Conservation (phyloP, 2,888 invertebrate species). For the Nudaria mundana region DNA sequence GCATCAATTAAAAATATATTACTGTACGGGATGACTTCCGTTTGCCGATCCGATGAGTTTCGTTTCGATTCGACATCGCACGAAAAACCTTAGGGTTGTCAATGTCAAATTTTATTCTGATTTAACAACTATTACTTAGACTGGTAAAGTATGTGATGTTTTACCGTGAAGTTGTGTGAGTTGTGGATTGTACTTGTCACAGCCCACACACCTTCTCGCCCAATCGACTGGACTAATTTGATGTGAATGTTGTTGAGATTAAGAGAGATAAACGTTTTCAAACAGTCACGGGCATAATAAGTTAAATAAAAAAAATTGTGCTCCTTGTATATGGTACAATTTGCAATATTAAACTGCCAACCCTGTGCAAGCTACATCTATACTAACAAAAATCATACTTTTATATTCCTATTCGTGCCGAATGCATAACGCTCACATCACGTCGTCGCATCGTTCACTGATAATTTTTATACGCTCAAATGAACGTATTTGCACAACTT, state of each 20-base stretch:
- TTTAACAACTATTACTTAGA: no score
- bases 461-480: slow-evolving; percentile 60
- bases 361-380: slow-evolving; percentile 13
- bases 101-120: no score
- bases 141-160: no score
- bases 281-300: no score
- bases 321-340: neutral
- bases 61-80: slow-evolving; percentile 21
- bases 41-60: slow-evolving; percentile 38
- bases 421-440: slow-evolving; percentile 25
- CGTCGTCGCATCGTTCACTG: slow-evolving; percentile 35
- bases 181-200: no score
- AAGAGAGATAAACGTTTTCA: no score
- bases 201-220: no score
- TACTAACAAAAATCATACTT: slow-evolving; percentile 16
- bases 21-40: slow-evolving; percentile 63
- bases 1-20: slow-evolving; percentile 79
- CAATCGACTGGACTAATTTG: no score
- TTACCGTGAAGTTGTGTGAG: no score
- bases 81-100: slow-evolving; percentile 7
- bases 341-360: neutral
- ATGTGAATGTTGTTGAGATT: no score
- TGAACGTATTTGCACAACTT: slow-evolving; percentile 64
- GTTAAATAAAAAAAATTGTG: neutral
- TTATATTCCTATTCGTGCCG: slow-evolving; percentile 26